Percentiles rank a stretch among this genome's conserved stretches.
Conservation (phyloP, 2,797 vertebrate species). For the Remorina albescens region DNA sequence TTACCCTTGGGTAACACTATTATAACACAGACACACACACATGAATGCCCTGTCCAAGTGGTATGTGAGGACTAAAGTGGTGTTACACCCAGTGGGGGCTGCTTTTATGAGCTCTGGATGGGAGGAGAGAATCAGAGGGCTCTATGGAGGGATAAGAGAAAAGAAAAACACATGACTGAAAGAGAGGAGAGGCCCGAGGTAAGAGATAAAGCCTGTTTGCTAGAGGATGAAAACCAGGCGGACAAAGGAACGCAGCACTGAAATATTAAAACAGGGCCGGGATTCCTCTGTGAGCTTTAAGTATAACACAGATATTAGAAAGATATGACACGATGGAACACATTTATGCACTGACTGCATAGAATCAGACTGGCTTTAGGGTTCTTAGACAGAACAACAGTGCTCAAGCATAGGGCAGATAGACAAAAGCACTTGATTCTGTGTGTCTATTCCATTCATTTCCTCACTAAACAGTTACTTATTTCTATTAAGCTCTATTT, state of each 20-base stretch:
- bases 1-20: conserved; percentile 41
- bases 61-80: conserved; percentile 35
- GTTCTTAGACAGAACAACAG: conserved; percentile 29
- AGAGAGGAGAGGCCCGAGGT: conserved; percentile 31
- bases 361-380: conserved; percentile 20
- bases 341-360: conserved; percentile 21
- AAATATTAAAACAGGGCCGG: conserved; percentile 49
- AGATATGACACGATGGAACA: conserved; percentile 54
- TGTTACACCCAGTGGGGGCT: conserved; percentile 10
- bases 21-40: conserved; percentile 37
- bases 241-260: conserved; percentile 40
- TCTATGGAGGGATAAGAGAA: conserved; percentile 36
- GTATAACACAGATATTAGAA: conserved; percentile 54
- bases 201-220: conserved; percentile 48
- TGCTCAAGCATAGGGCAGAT: conserved; percentile 13
- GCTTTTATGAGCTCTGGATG: conserved; percentile 26
- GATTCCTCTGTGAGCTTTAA: conserved; percentile 50
- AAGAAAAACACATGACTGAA: conserved; percentile 36
- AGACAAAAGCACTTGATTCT: conserved; percentile 44
- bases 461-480: conserved; percentile 1
- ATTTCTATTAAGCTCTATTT: conserved; percentile 20
- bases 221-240: conserved; percentile 41
- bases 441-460: background rate
- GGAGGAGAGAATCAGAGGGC: background rate
- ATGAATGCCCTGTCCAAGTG: conserved; percentile 20